Evolutionary conservation across 2,888 invertebrate species (phyloP).

Genomic region (Limnephilus rhombicus): DNA sequence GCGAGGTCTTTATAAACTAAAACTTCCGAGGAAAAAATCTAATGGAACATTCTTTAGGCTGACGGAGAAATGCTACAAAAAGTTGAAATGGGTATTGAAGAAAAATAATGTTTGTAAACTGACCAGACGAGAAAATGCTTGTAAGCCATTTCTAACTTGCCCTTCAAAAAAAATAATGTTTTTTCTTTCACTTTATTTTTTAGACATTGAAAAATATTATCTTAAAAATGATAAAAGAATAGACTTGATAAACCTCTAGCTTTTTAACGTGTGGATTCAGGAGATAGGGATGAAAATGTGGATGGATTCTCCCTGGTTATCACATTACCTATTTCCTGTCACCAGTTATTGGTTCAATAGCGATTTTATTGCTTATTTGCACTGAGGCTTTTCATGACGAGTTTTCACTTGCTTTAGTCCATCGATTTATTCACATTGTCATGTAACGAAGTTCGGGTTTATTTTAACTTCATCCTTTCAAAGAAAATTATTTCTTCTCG

Average conservation of each 20-base stretch:
- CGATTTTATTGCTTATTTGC: too few relatives aligned
- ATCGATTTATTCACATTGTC: too few relatives aligned
- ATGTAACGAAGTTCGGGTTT: too few relatives aligned
- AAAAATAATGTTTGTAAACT: background rate
- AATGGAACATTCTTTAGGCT: background rate
- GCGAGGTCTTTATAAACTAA: slow-evolving; percentile 14
- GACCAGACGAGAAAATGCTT: slow-evolving; percentile 18
- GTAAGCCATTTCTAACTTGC: background rate
- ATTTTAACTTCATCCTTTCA: too few relatives aligned
- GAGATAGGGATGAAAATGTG: background rate
- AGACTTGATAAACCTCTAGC: background rate
- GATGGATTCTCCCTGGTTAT: background rate
- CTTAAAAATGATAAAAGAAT: background rate
- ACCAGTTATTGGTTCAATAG: background rate
- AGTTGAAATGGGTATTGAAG: background rate
- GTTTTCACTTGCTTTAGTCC: too few relatives aligned
- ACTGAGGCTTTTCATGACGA: too few relatives aligned
- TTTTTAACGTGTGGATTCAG: background rate
- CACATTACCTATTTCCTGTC: background rate
- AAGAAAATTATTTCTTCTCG: too few relatives aligned
- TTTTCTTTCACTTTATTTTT: background rate
- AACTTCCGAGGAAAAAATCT: background rate
- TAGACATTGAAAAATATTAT: background rate
- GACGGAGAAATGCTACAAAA: slow-evolving; percentile 4
- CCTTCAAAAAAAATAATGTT: background rate